Evolutionary conservation across 2,113 vertebrate genomes (phyloP).

Genomic region (Gymnobelideus leadbeateri): DNA sequence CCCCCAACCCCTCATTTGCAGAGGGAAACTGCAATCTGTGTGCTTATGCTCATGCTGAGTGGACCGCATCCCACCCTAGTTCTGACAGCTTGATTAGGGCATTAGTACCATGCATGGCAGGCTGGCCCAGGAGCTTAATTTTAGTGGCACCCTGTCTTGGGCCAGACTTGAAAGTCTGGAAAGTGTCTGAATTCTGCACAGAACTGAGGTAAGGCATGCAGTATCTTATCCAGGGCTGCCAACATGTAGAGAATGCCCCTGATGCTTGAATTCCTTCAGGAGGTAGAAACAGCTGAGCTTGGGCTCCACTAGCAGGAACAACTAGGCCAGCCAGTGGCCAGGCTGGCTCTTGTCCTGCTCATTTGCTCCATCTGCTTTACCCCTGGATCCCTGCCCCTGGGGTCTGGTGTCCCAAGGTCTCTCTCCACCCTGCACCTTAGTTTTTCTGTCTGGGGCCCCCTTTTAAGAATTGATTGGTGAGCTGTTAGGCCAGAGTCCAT

Average conservation of each 20-base stretch:
- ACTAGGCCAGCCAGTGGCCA: too few relatives aligned
- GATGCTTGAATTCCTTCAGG: background rate
- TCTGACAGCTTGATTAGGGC: background rate
- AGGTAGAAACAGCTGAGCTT: background rate
- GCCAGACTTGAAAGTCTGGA: background rate
- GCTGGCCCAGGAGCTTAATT: background rate
- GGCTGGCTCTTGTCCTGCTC: background rate
- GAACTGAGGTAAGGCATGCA: background rate
- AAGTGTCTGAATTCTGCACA: background rate
- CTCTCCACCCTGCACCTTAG: background rate
- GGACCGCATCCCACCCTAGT: too few relatives aligned
- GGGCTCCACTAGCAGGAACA: background rate
- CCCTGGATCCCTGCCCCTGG: background rate
- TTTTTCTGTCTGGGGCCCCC: background rate
- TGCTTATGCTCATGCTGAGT: background rate
- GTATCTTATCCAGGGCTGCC: background rate
- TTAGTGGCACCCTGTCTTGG: background rate
- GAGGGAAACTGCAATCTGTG: background rate
- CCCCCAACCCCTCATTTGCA: background rate
- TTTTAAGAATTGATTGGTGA: too few relatives aligned
- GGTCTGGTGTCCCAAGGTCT: background rate
- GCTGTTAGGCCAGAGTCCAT: background rate
- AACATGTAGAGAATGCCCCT: background rate
- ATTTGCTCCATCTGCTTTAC: background rate
- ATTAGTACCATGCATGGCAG: background rate